Evolutionary conservation across 1,140 invertebrate species (phyloP).

Genomic region (Elysia chlorotica): DNA sequence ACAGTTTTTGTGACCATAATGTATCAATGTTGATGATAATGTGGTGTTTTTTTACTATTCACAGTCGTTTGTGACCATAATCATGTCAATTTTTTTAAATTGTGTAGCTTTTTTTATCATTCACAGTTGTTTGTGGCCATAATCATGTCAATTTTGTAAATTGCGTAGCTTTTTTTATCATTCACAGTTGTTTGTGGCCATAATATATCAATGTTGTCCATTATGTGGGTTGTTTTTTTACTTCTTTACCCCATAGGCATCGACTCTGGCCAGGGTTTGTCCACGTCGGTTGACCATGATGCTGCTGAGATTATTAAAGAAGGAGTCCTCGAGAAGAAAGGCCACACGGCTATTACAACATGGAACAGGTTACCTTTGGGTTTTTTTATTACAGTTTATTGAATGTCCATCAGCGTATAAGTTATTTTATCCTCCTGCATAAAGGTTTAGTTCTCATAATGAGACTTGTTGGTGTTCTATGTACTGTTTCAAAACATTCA

Average conservation of each 20-base stretch:
- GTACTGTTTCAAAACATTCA: not conserved
- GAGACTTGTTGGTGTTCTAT: not conserved
- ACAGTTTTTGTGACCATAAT: too few relatives aligned
- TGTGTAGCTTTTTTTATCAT: not conserved
- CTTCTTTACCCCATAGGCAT: too few relatives aligned
- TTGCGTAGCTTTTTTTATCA: not conserved
- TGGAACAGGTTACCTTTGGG: conserved; percentile 35
- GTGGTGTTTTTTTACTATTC: too few relatives aligned
- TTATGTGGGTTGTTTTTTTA: too few relatives aligned
- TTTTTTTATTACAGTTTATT: too few relatives aligned
- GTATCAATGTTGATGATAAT: too few relatives aligned
- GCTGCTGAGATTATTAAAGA: conserved; percentile 33
- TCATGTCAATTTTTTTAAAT: not conserved
- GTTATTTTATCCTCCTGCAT: not conserved
- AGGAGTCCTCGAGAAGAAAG: conserved; percentile 41
- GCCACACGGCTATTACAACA: conserved; percentile 40
- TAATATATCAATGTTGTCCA: too few relatives aligned
- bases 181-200: not conserved
- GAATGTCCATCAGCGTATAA: not conserved
- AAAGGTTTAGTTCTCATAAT: not conserved
- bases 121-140: not conserved
- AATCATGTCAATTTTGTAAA: not conserved
- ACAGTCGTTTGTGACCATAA: not conserved
- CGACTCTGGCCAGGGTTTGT: conserved; percentile 2
- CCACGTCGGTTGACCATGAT: not conserved